phyloP scores from a whole-genome alignment of 2,797 vertebrate genomes.

The Rhabdophis nuchalis region DNA sequence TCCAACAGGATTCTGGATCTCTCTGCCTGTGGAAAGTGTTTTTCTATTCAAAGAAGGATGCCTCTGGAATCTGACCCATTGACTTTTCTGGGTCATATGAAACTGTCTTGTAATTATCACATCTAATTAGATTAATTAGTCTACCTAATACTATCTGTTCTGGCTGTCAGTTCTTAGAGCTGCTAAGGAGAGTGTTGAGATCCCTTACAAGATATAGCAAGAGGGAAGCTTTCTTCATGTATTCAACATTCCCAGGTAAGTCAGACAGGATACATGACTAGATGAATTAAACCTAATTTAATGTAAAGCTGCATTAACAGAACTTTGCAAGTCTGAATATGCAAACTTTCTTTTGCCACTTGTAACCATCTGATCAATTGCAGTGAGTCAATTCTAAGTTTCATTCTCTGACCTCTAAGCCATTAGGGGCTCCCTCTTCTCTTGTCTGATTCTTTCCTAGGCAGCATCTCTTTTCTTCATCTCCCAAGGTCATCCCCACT shows the following conservation, averaged over 20 bases:
- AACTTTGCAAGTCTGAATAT: neutral
- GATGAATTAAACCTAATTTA: neutral
- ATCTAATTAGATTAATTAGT: neutral
- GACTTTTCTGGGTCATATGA: neutral
- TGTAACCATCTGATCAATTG: neutral
- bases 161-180: neutral
- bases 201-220: neutral
- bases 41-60: neutral
- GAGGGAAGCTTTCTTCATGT: neutral
- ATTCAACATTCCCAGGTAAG: neutral
- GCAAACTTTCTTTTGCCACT: neutral
- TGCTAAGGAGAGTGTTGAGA: neutral
- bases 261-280: no score
- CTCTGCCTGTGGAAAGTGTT: neutral
- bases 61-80: neutral
- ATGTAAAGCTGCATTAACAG: neutral
- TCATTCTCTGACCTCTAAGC: neutral
- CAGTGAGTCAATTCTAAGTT: neutral
- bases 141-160: neutral
- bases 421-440: neutral
- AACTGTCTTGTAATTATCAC: neutral
- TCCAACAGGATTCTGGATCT: neutral
- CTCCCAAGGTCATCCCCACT: neutral
- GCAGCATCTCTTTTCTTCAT: neutral
- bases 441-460: neutral